Evolutionary conservation across 2,797 vertebrate genomes (phyloP).

Genomic region (Eulemur albifrons): DNA sequence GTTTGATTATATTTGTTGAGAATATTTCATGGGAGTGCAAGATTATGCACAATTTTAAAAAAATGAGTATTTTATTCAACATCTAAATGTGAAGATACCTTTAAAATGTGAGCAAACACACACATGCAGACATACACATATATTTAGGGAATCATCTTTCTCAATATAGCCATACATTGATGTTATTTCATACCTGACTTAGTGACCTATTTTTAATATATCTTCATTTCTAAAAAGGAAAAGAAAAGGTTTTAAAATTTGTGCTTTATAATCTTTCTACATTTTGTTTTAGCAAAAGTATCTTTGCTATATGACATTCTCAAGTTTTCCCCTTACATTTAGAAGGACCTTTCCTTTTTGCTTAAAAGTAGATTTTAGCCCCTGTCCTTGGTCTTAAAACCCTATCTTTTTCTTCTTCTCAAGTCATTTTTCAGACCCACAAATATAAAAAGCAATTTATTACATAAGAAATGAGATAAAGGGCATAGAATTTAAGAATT

Average conservation of each 20-base stretch:
- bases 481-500: constrained; percentile 57
- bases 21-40: neutral
- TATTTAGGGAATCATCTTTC: neutral
- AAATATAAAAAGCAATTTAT: constrained; percentile 63
- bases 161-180: neutral
- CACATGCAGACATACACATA: neutral
- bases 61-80: neutral
- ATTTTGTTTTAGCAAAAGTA: neutral
- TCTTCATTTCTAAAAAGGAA: neutral
- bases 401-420: neutral
- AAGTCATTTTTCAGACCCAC: constrained; percentile 10
- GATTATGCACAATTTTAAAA: neutral
- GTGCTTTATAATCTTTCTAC: neutral
- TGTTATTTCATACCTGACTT: neutral
- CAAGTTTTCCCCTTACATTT: neutral
- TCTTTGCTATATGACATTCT: neutral
- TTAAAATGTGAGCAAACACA: neutral
- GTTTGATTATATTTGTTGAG: neutral
- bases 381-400: constrained; percentile 27
- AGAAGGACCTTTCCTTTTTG: constrained; percentile 24
- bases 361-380: neutral
- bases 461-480: constrained; percentile 69
- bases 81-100: neutral
- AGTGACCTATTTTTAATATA: neutral
- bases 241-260: neutral